A percentile compares a stretch with the other conserved stretches of the same genome.
These are phyloP conservation scores for Molossus molossus DNA, from an alignment of 2,797 vertebrate species.

Conservation along the genomic window DNA sequence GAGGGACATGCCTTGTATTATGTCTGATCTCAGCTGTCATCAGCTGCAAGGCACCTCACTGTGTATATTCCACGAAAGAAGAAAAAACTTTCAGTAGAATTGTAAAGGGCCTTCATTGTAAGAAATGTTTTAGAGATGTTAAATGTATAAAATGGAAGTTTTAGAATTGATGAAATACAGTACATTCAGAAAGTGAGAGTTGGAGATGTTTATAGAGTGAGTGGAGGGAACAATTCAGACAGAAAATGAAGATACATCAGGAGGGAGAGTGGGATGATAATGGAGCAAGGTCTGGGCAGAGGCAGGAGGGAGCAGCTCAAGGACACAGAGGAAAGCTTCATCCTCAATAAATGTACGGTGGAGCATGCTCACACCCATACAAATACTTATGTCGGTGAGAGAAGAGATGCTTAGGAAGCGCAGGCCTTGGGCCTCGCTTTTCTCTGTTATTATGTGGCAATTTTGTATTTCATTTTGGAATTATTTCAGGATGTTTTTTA, in stretches of 20 bases:
- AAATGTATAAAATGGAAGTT: not conserved
- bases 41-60: not conserved
- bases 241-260: not conserved
- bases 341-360: rapidly evolving
- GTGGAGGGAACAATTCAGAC: not conserved
- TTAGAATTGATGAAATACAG: not conserved
- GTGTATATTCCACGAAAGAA: not conserved
- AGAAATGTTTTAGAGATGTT: not conserved
- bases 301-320: not conserved
- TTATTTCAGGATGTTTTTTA: slow-evolving; percentile 7
- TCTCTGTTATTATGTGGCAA: not conserved
- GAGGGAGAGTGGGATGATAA: not conserved
- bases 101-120: not conserved
- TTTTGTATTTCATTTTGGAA: slow-evolving; percentile 33
- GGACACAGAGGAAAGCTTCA: not conserved
- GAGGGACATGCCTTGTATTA: not conserved
- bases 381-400: not conserved
- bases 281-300: too few species aligned
- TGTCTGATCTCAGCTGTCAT: not conserved
- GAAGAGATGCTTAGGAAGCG: not conserved
- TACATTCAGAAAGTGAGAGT: not conserved
- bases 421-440: not conserved
- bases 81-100: not conserved
- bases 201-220: not conserved
- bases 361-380: rapidly evolving